Evolutionary conservation across 1,140 invertebrate genomes (phyloP).

Genomic region (Drosophila rhopaloa): DNA sequence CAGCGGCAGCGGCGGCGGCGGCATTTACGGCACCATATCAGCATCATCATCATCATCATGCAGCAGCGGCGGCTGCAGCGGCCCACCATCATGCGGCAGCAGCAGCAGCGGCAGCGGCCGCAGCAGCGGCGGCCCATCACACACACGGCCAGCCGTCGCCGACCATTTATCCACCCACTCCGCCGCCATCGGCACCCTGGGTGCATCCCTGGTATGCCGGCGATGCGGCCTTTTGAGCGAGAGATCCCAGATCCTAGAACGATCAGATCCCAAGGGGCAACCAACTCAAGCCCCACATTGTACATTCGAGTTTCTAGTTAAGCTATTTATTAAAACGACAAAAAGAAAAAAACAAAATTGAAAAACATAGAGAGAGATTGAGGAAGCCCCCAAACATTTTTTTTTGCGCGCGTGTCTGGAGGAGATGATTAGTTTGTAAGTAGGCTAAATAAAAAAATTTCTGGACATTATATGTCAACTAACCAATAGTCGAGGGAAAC

Average conservation of each 20-base stretch:
- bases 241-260: neutral
- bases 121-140: constrained; percentile 62
- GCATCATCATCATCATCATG: constrained; percentile 43
- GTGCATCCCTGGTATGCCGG: constrained; percentile 84
- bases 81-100: constrained; percentile 51
- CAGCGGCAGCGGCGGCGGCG: constrained; percentile 48
- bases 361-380: neutral
- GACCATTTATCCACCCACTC: constrained; percentile 84
- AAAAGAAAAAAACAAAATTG: neutral
- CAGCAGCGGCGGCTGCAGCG: constrained; percentile 24
- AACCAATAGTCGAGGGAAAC: constrained; percentile 41
- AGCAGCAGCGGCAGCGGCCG: constrained; percentile 60
- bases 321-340: constrained; percentile 30
- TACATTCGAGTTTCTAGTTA: constrained; percentile 34
- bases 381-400: neutral
- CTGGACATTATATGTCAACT: constrained; percentile 67
- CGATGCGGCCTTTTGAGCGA: constrained; percentile 70
- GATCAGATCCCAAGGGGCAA: neutral
- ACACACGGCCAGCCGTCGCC: constrained; percentile 81
- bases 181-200: constrained; percentile 83
- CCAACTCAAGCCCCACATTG: constrained; percentile 13
- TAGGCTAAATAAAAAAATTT: constrained; percentile 75
- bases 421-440: constrained; percentile 56
- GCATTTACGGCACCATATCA: constrained; percentile 51
- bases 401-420: constrained; percentile 16